phyloP scores from a whole-genome alignment of 2,888 invertebrate species.

The Therioaphis trifolii region DNA sequence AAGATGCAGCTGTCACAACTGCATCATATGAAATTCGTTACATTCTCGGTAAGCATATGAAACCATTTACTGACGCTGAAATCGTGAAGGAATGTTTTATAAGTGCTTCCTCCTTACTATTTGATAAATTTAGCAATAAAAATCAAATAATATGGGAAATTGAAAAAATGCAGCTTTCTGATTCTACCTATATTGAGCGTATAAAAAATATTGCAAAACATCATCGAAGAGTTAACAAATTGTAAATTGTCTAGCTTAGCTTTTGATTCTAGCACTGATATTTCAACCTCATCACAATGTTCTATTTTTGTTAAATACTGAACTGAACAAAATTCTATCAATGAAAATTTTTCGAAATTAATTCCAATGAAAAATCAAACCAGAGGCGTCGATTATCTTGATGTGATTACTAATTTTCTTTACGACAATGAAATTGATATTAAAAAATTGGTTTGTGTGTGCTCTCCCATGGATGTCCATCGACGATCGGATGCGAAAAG shows the following conservation, averaged over 20 bases:
- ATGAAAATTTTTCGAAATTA: slow-evolving; percentile 30
- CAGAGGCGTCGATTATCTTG: too few species aligned
- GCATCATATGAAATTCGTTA: slow-evolving; percentile 8
- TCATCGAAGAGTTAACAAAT: slow-evolving; percentile 14
- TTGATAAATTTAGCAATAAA: slow-evolving; percentile 45
- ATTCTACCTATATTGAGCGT: slow-evolving; percentile 32
- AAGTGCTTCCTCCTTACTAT: slow-evolving; percentile 30
- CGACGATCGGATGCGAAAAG: background rate
- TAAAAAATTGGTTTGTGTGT: too few species aligned
- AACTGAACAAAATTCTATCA: slow-evolving; percentile 37
- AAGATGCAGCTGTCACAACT: slow-evolving; percentile 40
- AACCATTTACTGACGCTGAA: too few species aligned
- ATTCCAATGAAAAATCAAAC: too few species aligned
- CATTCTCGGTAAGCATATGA: slow-evolving; percentile 27
- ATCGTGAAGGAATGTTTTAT: slow-evolving; percentile 45
- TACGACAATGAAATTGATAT: background rate
- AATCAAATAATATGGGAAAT: slow-evolving; percentile 38
- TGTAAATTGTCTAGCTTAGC: slow-evolving; percentile 17
- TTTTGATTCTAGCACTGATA: slow-evolving; percentile 48
- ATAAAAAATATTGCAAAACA: slow-evolving; percentile 36
- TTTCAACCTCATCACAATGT: slow-evolving; percentile 23
- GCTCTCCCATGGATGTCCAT: too few species aligned
- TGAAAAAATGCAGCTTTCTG: slow-evolving; percentile 3
- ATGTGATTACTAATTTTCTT: too few species aligned
- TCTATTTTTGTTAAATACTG: slow-evolving; percentile 12